A percentile compares a stretch with the other conserved stretches of the same genome.
Evolutionary conservation across 1,140 invertebrate species (phyloP).

Genomic region (Caerostris darwini): DNA sequence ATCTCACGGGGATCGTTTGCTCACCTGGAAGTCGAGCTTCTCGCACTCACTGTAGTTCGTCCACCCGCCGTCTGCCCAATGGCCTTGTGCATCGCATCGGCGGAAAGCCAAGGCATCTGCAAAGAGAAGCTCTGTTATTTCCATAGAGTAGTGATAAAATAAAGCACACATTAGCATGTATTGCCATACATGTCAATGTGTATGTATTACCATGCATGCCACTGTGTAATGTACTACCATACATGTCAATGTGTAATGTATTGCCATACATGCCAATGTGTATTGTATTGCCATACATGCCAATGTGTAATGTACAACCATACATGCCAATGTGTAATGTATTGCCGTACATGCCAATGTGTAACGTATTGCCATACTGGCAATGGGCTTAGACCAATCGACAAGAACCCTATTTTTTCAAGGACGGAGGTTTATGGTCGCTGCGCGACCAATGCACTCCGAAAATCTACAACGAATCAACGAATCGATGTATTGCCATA

Average conservation of each 20-base stretch:
- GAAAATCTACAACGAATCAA: no score
- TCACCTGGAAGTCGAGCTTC: background rate
- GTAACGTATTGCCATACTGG: no score
- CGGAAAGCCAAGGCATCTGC: conserved; percentile 69
- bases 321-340: no score
- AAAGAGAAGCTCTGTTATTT: background rate
- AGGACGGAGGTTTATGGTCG: no score
- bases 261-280: background rate
- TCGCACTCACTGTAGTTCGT: conserved; percentile 80
- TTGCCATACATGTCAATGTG: background rate
- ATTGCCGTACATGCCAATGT: no score
- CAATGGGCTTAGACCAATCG: no score
- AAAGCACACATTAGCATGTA: background rate
- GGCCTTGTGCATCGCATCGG: conserved; percentile 62
- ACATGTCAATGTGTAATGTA: background rate
- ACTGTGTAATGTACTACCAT: background rate
- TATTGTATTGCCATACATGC: no score
- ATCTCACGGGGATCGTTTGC: background rate
- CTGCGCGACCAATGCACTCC: no score
- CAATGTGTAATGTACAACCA: no score
- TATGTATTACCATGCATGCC: background rate
- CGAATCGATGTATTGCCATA: background rate
- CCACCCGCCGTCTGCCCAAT: conserved; percentile 80
- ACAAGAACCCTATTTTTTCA: no score
- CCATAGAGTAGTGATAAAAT: background rate